Conservation (phyloP, 2,797 vertebrate genomes). For the Sebastes kiyomatsui region DNA sequence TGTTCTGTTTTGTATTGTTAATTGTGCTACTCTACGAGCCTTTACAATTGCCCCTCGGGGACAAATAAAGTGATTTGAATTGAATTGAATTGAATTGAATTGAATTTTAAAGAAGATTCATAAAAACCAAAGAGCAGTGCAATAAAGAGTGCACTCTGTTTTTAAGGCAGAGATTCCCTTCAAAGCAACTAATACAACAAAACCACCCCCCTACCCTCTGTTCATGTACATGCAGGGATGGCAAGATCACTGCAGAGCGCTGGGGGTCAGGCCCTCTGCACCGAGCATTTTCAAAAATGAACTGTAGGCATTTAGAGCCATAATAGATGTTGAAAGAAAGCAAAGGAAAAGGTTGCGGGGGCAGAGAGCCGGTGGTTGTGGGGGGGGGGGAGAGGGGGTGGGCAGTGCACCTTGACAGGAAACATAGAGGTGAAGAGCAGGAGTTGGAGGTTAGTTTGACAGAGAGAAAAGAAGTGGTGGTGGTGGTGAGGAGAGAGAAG, state of each 20-base stretch:
- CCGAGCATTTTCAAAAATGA: slow-evolving; percentile 49
- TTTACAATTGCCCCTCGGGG: rapidly evolving
- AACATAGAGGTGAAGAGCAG: slow-evolving; percentile 76
- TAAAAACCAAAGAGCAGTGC: background rate
- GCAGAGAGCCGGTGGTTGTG: slow-evolving; percentile 47
- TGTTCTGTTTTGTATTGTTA: too few relatives aligned
- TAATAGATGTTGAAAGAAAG: slow-evolving; percentile 67
- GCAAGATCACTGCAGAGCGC: slow-evolving; percentile 20
- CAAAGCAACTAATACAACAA: slow-evolving; percentile 7
- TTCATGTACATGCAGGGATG: background rate
- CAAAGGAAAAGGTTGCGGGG: slow-evolving; percentile 65
- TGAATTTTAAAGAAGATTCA: background rate
- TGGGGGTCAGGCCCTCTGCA: slow-evolving; percentile 44
- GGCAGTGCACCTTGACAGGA: slow-evolving; percentile 81
- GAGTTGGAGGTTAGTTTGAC: slow-evolving; percentile 77
- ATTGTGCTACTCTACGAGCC: too few relatives aligned
- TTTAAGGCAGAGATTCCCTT: background rate
- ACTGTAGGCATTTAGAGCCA: slow-evolving; percentile 57
- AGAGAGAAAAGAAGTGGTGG: slow-evolving; percentile 62
- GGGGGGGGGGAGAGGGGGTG: slow-evolving; percentile 1
- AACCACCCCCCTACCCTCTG: background rate
- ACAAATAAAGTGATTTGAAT: too few relatives aligned
- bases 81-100: too few relatives aligned
- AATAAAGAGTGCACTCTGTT: background rate
- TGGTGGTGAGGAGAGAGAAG: background rate